Evolutionary conservation across 35 echinoderm and acorn worm species (phyloP).

Genomic region (Stichopus chloronotus): DNA sequence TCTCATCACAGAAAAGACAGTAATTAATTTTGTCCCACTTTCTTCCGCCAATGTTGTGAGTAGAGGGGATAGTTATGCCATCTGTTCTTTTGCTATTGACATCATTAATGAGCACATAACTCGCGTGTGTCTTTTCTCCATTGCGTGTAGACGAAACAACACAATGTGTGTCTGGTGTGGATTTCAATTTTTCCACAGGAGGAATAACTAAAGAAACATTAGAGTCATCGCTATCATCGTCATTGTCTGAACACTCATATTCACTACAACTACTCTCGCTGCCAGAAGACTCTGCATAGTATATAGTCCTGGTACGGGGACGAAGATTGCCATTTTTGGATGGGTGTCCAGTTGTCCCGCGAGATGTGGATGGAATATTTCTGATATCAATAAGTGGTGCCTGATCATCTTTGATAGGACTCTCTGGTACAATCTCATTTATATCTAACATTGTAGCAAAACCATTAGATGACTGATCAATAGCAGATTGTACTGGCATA

Average conservation of each 20-base stretch:
- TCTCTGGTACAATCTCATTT: neutral
- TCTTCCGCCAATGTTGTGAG: neutral
- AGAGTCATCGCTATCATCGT: neutral
- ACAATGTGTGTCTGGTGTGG: neutral
- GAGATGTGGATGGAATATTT: neutral
- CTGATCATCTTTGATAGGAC: neutral
- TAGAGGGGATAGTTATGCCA: neutral
- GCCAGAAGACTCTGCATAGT: neutral
- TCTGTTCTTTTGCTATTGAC: neutral
- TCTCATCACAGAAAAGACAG: neutral
- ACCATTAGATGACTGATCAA: too few species aligned
- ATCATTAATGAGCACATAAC: too few species aligned
- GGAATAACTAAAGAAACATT: neutral
- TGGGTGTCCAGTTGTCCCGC: neutral
- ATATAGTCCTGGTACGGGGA: neutral
- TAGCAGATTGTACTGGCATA: too few species aligned
- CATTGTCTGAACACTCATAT: neutral
- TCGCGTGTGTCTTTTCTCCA: neutral
- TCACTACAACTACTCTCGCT: neutral
- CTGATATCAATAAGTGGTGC: neutral
- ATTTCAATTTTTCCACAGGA: neutral
- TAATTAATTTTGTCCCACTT: constrained; percentile 22
- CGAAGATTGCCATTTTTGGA: neutral
- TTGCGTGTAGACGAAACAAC: neutral
- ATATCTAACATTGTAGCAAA: too few species aligned